These are phyloP conservation scores for Globodera rostochiensis DNA, from an alignment of 1,140 invertebrate genomes.

Conservation along the genomic window DNA sequence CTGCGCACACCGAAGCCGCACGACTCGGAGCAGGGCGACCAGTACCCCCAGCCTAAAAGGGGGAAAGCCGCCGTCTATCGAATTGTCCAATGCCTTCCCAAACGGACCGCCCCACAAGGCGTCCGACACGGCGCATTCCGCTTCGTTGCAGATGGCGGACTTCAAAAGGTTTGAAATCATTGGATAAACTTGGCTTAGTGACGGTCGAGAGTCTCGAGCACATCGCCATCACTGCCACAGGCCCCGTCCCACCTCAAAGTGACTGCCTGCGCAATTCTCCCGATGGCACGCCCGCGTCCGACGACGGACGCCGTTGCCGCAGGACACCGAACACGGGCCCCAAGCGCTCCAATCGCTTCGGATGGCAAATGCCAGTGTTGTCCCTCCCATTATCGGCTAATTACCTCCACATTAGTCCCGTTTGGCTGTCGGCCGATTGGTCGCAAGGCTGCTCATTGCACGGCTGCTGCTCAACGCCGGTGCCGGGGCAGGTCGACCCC, in stretches of 20 bases:
- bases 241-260: slow-evolving; percentile 11
- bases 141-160: slow-evolving; percentile 59
- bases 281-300: slow-evolving; percentile 59
- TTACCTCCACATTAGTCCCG: slow-evolving; percentile 41
- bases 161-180: slow-evolving; percentile 22
- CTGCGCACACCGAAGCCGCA: slow-evolving; percentile 60
- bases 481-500: slow-evolving; percentile 42
- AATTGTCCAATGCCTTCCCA: slow-evolving; percentile 1
- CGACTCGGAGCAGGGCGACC: slow-evolving; percentile 57
- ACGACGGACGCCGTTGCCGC: slow-evolving; percentile 59
- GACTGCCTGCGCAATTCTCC: slow-evolving; percentile 58
- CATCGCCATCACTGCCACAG: background rate
- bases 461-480: slow-evolving; percentile 56
- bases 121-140: slow-evolving; percentile 49
- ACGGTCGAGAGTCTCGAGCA: no score
- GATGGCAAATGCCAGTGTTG: slow-evolving; percentile 15
- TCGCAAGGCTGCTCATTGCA: slow-evolving; percentile 63
- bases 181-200: no score
- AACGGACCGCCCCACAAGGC: slow-evolving; percentile 61
- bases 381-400: slow-evolving; percentile 41
- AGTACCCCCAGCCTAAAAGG: slow-evolving; percentile 64
- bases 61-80: slow-evolving; percentile 4
- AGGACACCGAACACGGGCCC: slow-evolving; percentile 46
- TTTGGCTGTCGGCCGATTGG: background rate
- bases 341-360: slow-evolving; percentile 56